A percentile compares a stretch with the other conserved stretches of the same genome.
Conservation (phyloP, 1,140 invertebrate species). For the Ips typographus region DNA sequence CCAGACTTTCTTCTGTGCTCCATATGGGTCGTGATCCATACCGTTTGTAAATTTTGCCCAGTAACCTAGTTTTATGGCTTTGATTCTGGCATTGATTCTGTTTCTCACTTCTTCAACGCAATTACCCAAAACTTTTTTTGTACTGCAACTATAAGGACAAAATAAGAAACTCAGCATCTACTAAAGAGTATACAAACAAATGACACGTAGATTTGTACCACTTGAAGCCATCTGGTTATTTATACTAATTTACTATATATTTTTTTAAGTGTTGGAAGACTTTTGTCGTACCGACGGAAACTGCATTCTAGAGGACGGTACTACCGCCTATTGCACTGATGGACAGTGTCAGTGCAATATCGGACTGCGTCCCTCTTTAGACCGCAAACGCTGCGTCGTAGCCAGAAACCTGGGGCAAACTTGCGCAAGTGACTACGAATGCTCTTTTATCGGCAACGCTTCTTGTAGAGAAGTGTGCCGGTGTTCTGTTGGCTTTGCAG, state of each 20-base stretch:
- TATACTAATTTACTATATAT: neutral
- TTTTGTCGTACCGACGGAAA: conserved; percentile 33
- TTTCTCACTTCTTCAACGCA: no score
- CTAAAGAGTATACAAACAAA: neutral
- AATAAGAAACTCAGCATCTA: neutral
- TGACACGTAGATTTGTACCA: neutral
- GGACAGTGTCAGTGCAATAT: conserved; percentile 37
- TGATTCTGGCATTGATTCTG: no score
- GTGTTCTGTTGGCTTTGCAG: conserved; percentile 31
- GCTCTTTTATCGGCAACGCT: conserved; percentile 25
- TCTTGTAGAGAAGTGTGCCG: conserved; percentile 35
- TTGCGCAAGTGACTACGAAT: conserved; percentile 36
- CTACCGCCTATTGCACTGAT: conserved; percentile 31
- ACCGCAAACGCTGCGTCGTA: conserved; percentile 30
- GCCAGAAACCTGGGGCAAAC: conserved; percentile 31
- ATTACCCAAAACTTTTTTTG: no score
- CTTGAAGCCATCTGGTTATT: no score
- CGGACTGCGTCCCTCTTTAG: conserved; percentile 23
- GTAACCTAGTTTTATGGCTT: no score
- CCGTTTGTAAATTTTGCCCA: no score
- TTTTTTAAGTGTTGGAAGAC: conserved; percentile 31
- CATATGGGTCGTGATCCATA: no score
- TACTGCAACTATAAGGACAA: no score
- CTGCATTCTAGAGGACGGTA: conserved; percentile 33
- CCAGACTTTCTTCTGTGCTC: no score